phyloP scores from a whole-genome alignment of 2,797 vertebrate genomes.

The Synaphobranchus kaupii region DNA sequence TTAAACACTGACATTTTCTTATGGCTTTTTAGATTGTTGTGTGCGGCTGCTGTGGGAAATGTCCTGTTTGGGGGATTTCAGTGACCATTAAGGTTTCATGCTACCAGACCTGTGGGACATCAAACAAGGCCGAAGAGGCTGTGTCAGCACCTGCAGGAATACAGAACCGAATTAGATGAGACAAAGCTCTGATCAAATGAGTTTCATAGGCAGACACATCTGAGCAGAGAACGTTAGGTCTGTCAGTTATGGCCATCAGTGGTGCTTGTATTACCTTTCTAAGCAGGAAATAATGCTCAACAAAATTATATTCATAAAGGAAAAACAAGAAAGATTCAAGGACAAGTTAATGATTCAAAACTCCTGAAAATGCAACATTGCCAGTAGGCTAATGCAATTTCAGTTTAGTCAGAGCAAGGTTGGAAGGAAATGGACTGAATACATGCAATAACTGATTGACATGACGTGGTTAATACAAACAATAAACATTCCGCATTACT shows the following conservation, averaged over 20 bases:
- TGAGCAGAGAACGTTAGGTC: not conserved
- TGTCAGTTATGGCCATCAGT: not conserved
- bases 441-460: not conserved
- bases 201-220: not conserved
- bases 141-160: conserved; percentile 40
- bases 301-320: not conserved
- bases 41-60: conserved; percentile 47
- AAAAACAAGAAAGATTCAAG: not conserved
- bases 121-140: conserved; percentile 61
- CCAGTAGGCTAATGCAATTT: not conserved
- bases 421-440: not conserved
- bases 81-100: conserved; percentile 24
- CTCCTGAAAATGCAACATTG: not conserved
- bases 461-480: not conserved
- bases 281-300: not conserved
- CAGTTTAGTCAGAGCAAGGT: not conserved
- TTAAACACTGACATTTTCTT: conserved; percentile 44
- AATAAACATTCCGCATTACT: not conserved
- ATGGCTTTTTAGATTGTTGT: conserved; percentile 63
- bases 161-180: not conserved
- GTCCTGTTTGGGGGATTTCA: conserved; percentile 28
- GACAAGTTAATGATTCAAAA: not conserved
- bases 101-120: conserved; percentile 78
- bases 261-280: not conserved
- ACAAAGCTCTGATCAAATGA: not conserved